Base-by-base conservation (phyloP, 2,888 invertebrate species). In the Lottia scabra region DNA sequence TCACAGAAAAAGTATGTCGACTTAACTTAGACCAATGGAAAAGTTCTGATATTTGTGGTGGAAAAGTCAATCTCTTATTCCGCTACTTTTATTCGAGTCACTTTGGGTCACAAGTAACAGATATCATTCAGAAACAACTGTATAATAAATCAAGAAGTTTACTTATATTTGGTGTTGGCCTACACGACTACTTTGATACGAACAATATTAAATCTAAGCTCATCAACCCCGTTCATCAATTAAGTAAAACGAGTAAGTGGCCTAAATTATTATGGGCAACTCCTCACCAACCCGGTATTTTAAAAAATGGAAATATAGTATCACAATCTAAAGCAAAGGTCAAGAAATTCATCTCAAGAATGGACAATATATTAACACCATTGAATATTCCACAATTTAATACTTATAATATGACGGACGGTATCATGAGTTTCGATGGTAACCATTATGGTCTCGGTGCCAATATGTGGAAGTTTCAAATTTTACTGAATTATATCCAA, bases 371-470 rank as follows among this genome's bases (percentile, higher is more conserved):
- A 30, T 27, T 78, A 26, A 19, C 26, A 0, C n/a, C 0, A 0
- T 66, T 45, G 23, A 43, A 70, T 15, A 63, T 78, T 10, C 74
- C 78, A 2, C 44, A 73, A 19, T 76, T 75, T 30, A 72, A 78
- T 62, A 71, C 73, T 12, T 75, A 63, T 46, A 65, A 73, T 26
- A 67, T 77, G 65, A 77, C 77, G 0, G 71, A 75, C 5, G 73
- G 72, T 16, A 56, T 73, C n/a, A 75, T 69, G 70, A 77, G 77
- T 44, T 75, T 75, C 43, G 77, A 71, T 65, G 77, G 77, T 16
- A 63, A 68, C 16, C 77, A 77, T 62, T 77, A 73, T 30, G 75
- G 77, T 10, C 19, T 68, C 19, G 77, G 77, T 5, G 63, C 72
- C n/a, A 77, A 77, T 64, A 38, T 65, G n/a, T 56, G 72, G 43